phyloP scores from a whole-genome alignment of 1,140 invertebrate genomes.

The Teleopsis dalmanni region DNA sequence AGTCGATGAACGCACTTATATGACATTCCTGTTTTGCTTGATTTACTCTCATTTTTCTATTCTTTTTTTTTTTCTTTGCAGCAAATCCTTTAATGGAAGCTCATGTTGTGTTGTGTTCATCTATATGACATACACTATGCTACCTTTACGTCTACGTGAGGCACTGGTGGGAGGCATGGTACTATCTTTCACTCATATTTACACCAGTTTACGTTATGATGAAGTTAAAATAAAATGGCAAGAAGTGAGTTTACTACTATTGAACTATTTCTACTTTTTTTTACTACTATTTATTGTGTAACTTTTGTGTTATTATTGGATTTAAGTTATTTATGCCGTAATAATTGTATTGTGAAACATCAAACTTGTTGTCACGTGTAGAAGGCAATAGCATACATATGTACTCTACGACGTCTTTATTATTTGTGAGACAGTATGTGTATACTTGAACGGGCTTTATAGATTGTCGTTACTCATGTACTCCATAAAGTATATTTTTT shows the following conservation, averaged over 20 bases:
- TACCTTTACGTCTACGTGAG: constrained; percentile 75
- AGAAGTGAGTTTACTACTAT: constrained; percentile 29
- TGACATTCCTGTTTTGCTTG: not conserved
- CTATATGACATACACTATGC: constrained; percentile 79
- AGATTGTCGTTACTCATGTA: too few relatives aligned
- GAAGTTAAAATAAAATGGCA: constrained; percentile 21
- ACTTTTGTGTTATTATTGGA: not conserved
- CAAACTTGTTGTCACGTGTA: too few relatives aligned
- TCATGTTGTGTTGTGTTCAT: constrained; percentile 58
- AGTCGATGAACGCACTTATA: not conserved
- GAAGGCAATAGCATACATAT: too few relatives aligned
- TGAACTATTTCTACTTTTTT: not conserved
- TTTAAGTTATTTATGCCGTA: too few relatives aligned
- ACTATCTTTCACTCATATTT: constrained; percentile 60
- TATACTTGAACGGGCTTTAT: too few relatives aligned
- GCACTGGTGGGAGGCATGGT: constrained; percentile 64
- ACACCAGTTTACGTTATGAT: constrained; percentile 34
- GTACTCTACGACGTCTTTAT: too few relatives aligned
- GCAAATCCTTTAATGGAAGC: constrained; percentile 42
- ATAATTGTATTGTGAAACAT: too few relatives aligned
- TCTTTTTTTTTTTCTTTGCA: constrained; percentile 13
- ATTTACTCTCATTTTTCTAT: constrained; percentile 3
- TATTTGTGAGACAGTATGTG: too few relatives aligned
- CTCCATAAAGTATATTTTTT: too few relatives aligned
- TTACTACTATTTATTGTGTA: not conserved